phyloP scores from a whole-genome alignment of 2,888 invertebrate species.

The Apotomis betuletana region DNA sequence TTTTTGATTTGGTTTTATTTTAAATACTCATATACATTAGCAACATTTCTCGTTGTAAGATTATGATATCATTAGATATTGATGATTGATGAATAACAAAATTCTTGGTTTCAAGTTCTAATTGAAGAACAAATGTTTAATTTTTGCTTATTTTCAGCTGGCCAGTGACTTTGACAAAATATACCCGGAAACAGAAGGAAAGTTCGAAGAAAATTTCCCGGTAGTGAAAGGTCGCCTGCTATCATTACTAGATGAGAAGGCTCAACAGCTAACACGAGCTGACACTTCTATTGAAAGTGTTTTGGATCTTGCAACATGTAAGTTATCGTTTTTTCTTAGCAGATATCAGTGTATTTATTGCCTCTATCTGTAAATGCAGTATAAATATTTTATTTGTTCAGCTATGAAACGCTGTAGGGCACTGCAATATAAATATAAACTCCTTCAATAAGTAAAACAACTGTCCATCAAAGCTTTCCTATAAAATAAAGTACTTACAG shows the following conservation, averaged over 20 bases:
- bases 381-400: no score
- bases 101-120: no score
- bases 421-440: no score
- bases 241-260: constrained; percentile 10
- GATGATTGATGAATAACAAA: no score
- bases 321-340: background rate
- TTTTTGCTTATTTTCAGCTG: constrained; percentile 1
- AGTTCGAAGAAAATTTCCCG: constrained; percentile 10
- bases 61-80: background rate
- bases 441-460: no score
- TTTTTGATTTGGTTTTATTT: no score
- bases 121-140: background rate
- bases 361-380: background rate
- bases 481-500: no score
- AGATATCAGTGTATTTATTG: background rate
- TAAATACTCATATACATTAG: background rate
- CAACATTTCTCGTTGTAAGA: background rate
- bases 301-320: constrained; percentile 16
- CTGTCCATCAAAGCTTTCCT: no score
- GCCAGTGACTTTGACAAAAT: constrained; percentile 12
- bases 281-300: constrained; percentile 10
- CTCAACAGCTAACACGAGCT: constrained; percentile 13
- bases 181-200: constrained; percentile 9
- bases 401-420: no score
- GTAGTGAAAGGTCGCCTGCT: constrained; percentile 9